Conservation (phyloP, 2,113 vertebrate species). For the Elaphurus davidianus region DNA sequence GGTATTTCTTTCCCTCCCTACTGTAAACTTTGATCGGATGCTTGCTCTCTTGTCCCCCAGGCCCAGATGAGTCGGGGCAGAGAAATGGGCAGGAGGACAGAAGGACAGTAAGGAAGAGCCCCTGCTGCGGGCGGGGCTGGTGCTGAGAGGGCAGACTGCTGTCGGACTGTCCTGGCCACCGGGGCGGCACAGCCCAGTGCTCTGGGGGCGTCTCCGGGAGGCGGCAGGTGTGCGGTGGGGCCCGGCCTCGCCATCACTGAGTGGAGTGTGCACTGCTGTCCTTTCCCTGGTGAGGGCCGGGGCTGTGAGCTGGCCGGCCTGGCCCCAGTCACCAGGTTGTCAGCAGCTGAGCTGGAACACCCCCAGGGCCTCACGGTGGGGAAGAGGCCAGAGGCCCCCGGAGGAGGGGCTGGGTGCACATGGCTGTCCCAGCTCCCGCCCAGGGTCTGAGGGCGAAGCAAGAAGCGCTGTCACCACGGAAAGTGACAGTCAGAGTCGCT, state of each 20-base stretch:
- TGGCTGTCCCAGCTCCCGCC: not conserved
- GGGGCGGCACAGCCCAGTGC: rapidly evolving
- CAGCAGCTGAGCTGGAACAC: not conserved
- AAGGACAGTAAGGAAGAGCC: not conserved
- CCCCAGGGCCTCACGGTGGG: not conserved
- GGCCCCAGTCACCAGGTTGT: not conserved
- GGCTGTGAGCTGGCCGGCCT: not conserved
- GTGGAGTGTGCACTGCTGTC: rapidly evolving
- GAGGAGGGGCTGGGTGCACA: rapidly evolving
- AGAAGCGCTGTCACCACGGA: rapidly evolving
- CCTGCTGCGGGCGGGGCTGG: not conserved
- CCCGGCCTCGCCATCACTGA: rapidly evolving
- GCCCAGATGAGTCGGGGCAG: not conserved
- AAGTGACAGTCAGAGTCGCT: not conserved
- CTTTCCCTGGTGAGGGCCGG: not conserved
- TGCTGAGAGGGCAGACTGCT: too few species aligned
- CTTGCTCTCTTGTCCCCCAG: not conserved
- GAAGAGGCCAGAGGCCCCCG: too few species aligned
- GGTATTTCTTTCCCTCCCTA: rapidly evolving
- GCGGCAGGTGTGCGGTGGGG: rapidly evolving
- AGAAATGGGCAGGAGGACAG: not conserved
- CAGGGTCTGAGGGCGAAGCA: not conserved
- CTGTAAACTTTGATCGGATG: not conserved
- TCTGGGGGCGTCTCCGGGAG: not conserved
- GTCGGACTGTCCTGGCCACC: rapidly evolving